Percentiles rank a stretch among this genome's conserved stretches.
Conservation (phyloP, 2,113 vertebrate species). For the Pampusana beccarii region DNA sequence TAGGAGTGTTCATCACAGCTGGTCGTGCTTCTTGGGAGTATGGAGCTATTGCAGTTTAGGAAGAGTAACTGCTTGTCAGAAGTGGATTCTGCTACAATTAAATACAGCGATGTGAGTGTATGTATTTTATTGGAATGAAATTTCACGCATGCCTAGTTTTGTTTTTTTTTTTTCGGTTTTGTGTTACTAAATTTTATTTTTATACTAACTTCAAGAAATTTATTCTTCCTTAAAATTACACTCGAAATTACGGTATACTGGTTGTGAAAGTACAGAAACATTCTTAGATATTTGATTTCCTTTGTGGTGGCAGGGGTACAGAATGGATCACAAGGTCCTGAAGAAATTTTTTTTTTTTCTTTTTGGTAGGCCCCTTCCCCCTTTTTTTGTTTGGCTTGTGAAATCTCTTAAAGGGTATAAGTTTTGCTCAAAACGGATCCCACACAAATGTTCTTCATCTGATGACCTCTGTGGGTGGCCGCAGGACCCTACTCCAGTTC, state of each 20-base stretch:
- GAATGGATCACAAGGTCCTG: not conserved
- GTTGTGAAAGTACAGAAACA: not conserved
- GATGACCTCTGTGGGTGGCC: not conserved
- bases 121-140: not conserved
- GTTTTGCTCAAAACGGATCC: not conserved
- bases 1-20: not conserved
- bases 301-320: rapidly evolving
- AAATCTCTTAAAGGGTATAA: not conserved
- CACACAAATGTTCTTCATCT: not conserved
- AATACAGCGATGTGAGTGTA: not conserved
- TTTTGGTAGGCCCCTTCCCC: not conserved
- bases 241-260: not conserved
- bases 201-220: not conserved
- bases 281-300: not conserved
- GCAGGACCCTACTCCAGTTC: not conserved
- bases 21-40: not conserved
- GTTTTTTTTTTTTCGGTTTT: not conserved
- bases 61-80: constrained; percentile 13
- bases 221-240: not conserved
- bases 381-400: not conserved
- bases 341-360: not conserved
- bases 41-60: not conserved
- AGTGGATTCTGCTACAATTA: not conserved
- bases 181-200: not conserved
- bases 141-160: not conserved